Evolutionary conservation across 2,888 invertebrate genomes (phyloP).

Genomic region (Drosophila rellima): DNA sequence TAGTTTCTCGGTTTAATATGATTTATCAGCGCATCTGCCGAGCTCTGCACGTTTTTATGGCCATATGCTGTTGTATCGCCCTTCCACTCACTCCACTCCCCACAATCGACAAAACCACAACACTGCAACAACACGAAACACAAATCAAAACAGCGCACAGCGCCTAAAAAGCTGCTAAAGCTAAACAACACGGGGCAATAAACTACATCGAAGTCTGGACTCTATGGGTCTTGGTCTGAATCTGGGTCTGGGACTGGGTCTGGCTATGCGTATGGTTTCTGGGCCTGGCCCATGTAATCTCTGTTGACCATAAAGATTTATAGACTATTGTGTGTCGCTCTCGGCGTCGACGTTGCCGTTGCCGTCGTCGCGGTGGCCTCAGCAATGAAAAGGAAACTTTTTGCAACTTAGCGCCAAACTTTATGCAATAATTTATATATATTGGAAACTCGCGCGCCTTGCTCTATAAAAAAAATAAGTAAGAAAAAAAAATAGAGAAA

Average conservation of each 20-base stretch:
- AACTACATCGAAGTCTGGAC: constrained; percentile 61
- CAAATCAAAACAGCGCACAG: constrained; percentile 73
- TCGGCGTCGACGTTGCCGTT: constrained; percentile 20
- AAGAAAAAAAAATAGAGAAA: constrained; percentile 48
- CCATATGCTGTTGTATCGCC: constrained; percentile 64
- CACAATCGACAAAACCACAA: constrained; percentile 42
- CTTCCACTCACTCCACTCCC: neutral
- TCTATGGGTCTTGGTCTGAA: neutral
- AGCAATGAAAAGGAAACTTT: constrained; percentile 82
- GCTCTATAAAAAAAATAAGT: constrained; percentile 44
- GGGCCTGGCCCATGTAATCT: constrained; percentile 75
- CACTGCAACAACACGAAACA: constrained; percentile 55
- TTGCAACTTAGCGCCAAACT: constrained; percentile 83
- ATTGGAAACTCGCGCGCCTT: constrained; percentile 60
- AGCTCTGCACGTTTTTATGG: constrained; percentile 76
- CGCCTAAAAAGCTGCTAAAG: constrained; percentile 78
- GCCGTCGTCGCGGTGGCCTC: constrained; percentile 56
- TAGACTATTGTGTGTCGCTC: constrained; percentile 80
- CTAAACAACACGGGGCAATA: constrained; percentile 68
- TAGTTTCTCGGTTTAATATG: constrained; percentile 61
- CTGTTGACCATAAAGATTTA: constrained; percentile 83
- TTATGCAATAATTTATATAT: constrained; percentile 84
- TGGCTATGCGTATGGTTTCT: constrained; percentile 21
- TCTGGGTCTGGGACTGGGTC: neutral
- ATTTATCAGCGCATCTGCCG: constrained; percentile 68